phyloP scores from a whole-genome alignment of 2,797 vertebrate species.

The Silurus aristotelis region DNA sequence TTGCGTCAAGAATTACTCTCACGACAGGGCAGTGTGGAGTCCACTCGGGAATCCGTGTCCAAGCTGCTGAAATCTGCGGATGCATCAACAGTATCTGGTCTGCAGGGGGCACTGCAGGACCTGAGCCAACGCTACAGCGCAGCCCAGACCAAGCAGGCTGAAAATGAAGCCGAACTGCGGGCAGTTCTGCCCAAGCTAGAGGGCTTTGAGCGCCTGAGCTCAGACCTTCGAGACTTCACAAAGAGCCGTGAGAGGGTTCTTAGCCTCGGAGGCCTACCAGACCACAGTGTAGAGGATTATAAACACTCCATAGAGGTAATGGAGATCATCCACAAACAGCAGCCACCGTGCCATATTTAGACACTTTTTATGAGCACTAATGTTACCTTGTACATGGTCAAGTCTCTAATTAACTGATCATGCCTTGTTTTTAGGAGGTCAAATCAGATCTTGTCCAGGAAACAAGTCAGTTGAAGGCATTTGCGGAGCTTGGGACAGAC shows the following conservation, averaged over 20 bases:
- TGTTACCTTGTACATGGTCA: not conserved
- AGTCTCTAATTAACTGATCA: conserved; percentile 15
- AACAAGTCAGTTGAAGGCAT: conserved; percentile 78
- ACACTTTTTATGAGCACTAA: not conserved
- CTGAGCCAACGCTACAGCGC: conserved; percentile 76
- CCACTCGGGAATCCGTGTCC: conserved; percentile 86
- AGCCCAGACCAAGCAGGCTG: conserved; percentile 80
- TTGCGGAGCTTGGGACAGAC: conserved; percentile 80
- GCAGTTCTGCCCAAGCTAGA: conserved; percentile 85
- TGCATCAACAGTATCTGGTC: conserved; percentile 76
- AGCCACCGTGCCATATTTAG: conserved; percentile 4
- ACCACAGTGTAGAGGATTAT: conserved; percentile 85
- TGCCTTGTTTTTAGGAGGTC: conserved; percentile 78
- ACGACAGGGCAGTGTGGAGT: conserved; percentile 89
- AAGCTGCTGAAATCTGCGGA: conserved; percentile 84
- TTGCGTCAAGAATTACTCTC: conserved; percentile 91
- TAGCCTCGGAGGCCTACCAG: conserved; percentile 84
- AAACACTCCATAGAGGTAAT: conserved; percentile 89
- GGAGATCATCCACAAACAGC: not conserved
- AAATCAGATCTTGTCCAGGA: conserved; percentile 86
- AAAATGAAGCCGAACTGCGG: conserved; percentile 82
- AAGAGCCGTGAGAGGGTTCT: conserved; percentile 79
- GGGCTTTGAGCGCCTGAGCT: conserved; percentile 85
- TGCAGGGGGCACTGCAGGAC: conserved; percentile 81
- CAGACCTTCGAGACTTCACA: conserved; percentile 81